Evolutionary conservation across 35 echinoderm and acorn worm genomes (phyloP), one percentile per base, ranked within the genome.

Genomic region (Ophiothrix spiculata): DNA sequence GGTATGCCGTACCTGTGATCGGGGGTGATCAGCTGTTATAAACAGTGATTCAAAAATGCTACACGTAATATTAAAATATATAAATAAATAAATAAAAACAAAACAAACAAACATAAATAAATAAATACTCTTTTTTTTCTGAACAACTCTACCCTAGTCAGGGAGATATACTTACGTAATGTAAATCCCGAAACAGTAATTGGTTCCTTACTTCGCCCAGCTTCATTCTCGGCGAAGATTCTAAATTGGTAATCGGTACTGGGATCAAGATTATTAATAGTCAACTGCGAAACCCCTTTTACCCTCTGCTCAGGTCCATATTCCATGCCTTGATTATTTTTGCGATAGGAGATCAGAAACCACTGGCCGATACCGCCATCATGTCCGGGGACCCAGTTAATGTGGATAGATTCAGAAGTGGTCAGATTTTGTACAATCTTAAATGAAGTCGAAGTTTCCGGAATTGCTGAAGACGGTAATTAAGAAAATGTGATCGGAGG

Each of bases 91-190:
- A n/a, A n/a, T n/a, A n/a, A n/a, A n/a, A n/a, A n/a, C n/a, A n/a
- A n/a, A n/a, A n/a, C n/a, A n/a, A n/a, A n/a, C n/a, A n/a, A n/a
- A n/a, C n/a, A n/a, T n/a, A n/a, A n/a, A n/a, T n/a, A n/a, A n/a
- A n/a, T n/a, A n/a, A n/a, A n/a, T n/a, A n/a, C n/a, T n/a, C n/a
- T n/a, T n/a, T n/a, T n/a, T n/a, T n/a, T n/a, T n/a, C n/a, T n/a
- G n/a, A n/a, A n/a, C n/a, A n/a, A n/a, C n/a, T n/a, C n/a, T n/a
- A n/a, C n/a, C n/a, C n/a, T n/a, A n/a, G n/a, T n/a, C n/a, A n/a
- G n/a, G n/a, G n/a, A n/a, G n/a, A n/a, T n/a, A 69, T 15, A 69
- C 60, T 69, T 69, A 69, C 60, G 60, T 69, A 69, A 69, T 25
- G 60, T 12, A 15, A 69, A 69, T 12, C 60, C 23, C 23, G 60